These are phyloP conservation scores for Hipparchia sbordonii DNA, from an alignment of 2,888 invertebrate genomes.

Conservation along the genomic window DNA sequence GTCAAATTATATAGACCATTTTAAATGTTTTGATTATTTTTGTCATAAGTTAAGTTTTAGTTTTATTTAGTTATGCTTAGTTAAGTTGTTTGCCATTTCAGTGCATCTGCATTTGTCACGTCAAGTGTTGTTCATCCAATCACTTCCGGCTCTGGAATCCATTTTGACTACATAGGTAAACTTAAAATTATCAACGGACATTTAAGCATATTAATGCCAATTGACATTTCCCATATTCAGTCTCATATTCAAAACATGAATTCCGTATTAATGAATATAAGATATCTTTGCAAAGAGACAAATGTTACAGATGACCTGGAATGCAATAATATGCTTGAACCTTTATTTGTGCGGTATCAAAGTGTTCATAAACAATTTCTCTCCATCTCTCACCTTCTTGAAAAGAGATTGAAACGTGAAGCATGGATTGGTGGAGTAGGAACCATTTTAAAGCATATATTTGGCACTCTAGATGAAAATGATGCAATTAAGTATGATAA, in stretches of 20 bases:
- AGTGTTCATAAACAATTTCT: conserved; percentile 32
- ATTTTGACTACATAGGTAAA: conserved; percentile 40
- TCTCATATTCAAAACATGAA: conserved; percentile 42
- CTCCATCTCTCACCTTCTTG: conserved; percentile 40
- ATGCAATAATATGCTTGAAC: conserved; percentile 33
- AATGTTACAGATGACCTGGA: conserved; percentile 17
- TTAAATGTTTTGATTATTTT: no score
- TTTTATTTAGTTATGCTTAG: not conserved
- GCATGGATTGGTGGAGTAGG: conserved; percentile 44
- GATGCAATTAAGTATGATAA: conserved; percentile 41
- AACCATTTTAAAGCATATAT: conserved; percentile 40
- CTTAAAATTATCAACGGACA: conserved; percentile 36
- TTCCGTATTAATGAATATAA: conserved; percentile 29
- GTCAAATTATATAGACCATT: no score
- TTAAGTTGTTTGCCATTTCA: not conserved
- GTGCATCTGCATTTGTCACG: not conserved
- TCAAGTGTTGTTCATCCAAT: conserved; percentile 20
- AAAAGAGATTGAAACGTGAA: conserved; percentile 32
- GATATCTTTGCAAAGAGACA: conserved; percentile 32
- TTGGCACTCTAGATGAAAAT: conserved; percentile 44
- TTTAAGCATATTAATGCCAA: conserved; percentile 36
- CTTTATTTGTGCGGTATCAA: conserved; percentile 22
- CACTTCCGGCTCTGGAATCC: conserved; percentile 38
- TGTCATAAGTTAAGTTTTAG: no score
- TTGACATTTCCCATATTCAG: conserved; percentile 39